These are phyloP conservation scores for Gallinago media DNA, from an alignment of 2,113 vertebrate species.

Conservation along the genomic window DNA sequence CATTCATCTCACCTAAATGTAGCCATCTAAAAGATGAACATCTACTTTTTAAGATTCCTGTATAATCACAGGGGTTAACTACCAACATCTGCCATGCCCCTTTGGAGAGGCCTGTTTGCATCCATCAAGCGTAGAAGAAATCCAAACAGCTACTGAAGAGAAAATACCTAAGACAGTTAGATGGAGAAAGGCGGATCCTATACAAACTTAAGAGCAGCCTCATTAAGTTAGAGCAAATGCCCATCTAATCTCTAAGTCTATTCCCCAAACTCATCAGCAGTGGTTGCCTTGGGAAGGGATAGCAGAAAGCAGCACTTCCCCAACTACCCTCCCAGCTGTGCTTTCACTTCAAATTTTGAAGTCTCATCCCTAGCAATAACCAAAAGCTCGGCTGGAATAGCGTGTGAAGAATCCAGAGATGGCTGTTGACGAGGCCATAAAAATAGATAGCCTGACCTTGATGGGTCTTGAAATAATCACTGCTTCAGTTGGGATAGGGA, in stretches of 20 bases:
- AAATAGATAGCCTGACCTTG: not conserved
- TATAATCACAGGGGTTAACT: not conserved
- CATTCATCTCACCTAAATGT: not conserved
- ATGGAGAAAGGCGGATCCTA: not conserved
- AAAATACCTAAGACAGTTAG: not conserved
- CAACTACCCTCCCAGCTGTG: not conserved
- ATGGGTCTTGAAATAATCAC: constrained; percentile 12
- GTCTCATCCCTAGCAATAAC: not conserved
- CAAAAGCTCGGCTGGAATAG: not conserved
- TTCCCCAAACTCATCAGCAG: not conserved
- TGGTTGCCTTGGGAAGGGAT: not conserved
- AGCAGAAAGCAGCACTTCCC: not conserved
- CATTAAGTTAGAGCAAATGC: not conserved
- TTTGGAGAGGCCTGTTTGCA: not conserved
- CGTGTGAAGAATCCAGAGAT: not conserved
- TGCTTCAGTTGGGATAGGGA: not conserved
- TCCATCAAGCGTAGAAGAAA: not conserved
- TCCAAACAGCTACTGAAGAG: not conserved
- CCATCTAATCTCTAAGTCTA: too few species aligned
- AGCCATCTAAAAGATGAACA: not conserved
- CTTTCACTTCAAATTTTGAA: not conserved
- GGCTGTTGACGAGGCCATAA: not conserved
- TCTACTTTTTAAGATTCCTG: not conserved
- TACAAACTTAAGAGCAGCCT: not conserved
- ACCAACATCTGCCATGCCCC: not conserved